Percentiles rank a stretch among this genome's conserved stretches.
These are phyloP conservation scores for Cricetomys ansorgei DNA, from an alignment of 2,113 vertebrate genomes.

Conservation along the genomic window DNA sequence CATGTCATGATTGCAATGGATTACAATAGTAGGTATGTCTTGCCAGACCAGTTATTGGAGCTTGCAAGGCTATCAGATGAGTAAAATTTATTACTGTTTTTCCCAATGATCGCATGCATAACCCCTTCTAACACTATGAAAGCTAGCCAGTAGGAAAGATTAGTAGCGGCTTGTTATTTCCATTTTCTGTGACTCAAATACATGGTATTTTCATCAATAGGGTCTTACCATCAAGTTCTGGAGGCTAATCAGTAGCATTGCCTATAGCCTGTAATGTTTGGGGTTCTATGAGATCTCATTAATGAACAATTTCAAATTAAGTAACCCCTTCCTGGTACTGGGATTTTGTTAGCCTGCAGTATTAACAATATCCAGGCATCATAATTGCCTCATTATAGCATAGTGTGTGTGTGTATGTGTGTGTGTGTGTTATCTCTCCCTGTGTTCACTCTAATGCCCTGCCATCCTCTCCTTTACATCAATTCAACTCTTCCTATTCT, in stretches of 20 bases:
- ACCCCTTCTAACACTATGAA: not conserved
- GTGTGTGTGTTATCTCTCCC: not conserved
- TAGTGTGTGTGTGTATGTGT: not conserved
- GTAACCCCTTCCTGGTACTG: not conserved
- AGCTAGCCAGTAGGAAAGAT: not conserved
- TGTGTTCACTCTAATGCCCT: not conserved
- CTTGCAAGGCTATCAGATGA: not conserved
- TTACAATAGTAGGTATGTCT: not conserved
- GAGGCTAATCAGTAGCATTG: not conserved
- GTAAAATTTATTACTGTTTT: not conserved
- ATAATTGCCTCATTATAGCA: no score
- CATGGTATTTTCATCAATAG: not conserved
- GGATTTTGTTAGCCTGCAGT: not conserved
- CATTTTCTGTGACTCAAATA: not conserved
- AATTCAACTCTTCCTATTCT: not conserved
- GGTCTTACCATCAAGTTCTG: not conserved
- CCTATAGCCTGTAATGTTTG: not conserved
- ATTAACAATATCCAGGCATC: not conserved
- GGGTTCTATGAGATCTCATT: not conserved
- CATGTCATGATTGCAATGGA: not conserved
- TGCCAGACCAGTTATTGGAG: not conserved
- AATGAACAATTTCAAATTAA: not conserved
- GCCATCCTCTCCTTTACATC: not conserved
- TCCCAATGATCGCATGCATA: not conserved
- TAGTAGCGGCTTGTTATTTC: not conserved